Evolutionary conservation across 2,113 vertebrate genomes (phyloP).

Genomic region (Ploceus nigricollis): DNA sequence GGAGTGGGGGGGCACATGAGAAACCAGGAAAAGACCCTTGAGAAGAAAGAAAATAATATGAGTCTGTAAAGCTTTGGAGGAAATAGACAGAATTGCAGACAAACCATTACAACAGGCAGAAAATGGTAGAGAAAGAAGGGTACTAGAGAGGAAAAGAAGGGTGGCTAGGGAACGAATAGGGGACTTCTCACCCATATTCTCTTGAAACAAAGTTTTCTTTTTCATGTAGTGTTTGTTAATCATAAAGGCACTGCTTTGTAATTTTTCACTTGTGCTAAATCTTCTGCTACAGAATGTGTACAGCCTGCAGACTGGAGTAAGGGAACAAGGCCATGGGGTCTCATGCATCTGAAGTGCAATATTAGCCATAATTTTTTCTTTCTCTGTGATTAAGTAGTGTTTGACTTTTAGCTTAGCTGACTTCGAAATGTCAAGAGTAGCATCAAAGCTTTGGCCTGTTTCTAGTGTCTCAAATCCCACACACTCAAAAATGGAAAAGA

Average conservation of each 20-base stretch:
- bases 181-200: background rate
- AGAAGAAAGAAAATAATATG: background rate
- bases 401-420: constrained; percentile 2
- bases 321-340: background rate
- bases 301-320: background rate
- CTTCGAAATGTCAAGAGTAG: background rate
- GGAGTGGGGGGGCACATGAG: background rate
- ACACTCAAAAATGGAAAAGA: background rate
- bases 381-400: background rate
- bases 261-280: background rate
- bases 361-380: background rate
- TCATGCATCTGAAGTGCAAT: background rate
- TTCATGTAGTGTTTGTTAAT: background rate
- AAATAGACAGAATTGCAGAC: background rate
- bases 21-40: background rate
- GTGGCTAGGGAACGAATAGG: background rate
- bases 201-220: background rate
- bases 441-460: background rate
- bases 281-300: background rate
- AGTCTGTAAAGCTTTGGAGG: background rate
- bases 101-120: background rate
- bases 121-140: background rate
- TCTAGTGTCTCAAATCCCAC: background rate
- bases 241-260: background rate
- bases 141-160: background rate